phyloP scores from a whole-genome alignment of 2,113 vertebrate genomes.

The Chamaea fasciata region DNA sequence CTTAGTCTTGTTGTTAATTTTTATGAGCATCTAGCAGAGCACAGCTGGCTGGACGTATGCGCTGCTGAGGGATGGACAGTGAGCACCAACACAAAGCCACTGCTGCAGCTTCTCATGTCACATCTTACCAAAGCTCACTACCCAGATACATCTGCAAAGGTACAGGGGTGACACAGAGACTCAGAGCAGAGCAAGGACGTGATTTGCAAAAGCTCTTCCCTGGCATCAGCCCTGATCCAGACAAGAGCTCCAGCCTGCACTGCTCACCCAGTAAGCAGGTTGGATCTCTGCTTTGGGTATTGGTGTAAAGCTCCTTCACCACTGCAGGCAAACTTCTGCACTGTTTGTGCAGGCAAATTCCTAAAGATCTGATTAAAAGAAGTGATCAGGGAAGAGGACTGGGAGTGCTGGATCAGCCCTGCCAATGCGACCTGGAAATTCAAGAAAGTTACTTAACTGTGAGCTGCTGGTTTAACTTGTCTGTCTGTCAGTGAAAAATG shows the following conservation, averaged over 20 bases:
- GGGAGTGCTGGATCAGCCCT: neutral
- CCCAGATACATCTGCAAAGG: neutral
- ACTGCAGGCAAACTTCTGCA: neutral
- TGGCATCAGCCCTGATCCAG: neutral
- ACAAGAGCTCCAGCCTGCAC: neutral
- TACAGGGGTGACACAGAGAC: neutral
- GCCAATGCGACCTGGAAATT: neutral
- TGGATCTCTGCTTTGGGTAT: neutral
- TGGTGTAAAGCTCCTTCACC: neutral
- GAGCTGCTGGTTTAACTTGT: neutral
- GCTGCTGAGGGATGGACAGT: neutral
- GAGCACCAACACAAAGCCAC: neutral
- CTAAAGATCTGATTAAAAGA: neutral
- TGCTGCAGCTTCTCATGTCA: neutral
- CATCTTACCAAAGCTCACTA: neutral
- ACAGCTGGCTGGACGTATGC: fast-evolving
- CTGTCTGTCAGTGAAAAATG: neutral
- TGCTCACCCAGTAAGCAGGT: neutral
- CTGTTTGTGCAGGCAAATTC: neutral
- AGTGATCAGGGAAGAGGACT: neutral
- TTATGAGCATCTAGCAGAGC: neutral
- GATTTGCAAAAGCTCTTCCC: neutral
- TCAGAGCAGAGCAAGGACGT: neutral
- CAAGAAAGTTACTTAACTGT: neutral
- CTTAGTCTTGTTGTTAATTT: neutral